Evolutionary conservation across 2,888 invertebrate genomes (phyloP).

Genomic region (Cataglyphis altisquamis): DNA sequence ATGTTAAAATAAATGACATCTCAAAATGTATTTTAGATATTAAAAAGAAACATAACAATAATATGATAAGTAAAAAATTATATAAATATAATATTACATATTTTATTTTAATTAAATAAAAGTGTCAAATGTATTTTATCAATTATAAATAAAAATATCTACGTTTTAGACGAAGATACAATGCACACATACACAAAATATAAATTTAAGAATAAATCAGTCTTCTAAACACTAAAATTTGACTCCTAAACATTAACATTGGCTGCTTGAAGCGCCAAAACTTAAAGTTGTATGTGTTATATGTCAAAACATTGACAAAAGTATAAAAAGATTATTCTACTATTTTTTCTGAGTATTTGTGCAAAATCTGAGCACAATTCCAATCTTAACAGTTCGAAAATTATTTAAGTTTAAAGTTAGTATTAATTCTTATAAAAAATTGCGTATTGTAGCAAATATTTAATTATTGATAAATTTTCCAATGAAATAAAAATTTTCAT

Average conservation of each 20-base stretch:
- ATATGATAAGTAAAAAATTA: background rate
- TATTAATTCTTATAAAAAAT: no score
- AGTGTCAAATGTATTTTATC: background rate
- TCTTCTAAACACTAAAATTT: background rate
- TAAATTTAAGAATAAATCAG: background rate
- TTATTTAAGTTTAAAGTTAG: no score
- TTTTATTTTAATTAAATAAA: background rate
- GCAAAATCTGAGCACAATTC: no score
- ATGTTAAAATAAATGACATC: background rate
- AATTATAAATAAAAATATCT: background rate
- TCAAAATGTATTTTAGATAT: constrained; percentile 1
- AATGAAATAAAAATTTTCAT: no score
- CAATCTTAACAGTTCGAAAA: no score
- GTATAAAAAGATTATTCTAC: no score
- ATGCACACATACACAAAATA: background rate
- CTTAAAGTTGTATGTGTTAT: background rate
- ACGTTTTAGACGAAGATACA: background rate
- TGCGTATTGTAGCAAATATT: no score
- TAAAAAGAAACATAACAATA: background rate
- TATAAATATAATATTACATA: background rate
- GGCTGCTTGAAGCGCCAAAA: background rate
- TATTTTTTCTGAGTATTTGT: no score
- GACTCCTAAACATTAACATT: no score
- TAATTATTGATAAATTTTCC: no score
- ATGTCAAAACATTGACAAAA: no score